Conservation (phyloP, 2,888 invertebrate species). For the Drosophila demipolita region DNA sequence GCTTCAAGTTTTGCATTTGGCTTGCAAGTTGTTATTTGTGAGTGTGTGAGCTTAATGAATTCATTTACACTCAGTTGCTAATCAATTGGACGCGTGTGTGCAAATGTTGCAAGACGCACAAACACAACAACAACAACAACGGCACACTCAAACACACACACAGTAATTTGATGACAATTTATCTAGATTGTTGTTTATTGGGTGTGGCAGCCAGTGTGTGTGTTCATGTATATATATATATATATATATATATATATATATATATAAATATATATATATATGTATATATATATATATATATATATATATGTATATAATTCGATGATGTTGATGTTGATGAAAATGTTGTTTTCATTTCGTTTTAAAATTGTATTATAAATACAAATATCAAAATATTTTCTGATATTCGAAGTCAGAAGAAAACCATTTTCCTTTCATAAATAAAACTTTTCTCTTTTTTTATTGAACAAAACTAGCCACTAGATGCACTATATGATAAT, state of each 20-base stretch:
- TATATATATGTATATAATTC: background rate
- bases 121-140: conserved; percentile 15
- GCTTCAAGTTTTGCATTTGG: conserved; percentile 32
- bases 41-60: conserved; percentile 57
- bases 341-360: background rate
- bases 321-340: too few species aligned
- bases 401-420: background rate
- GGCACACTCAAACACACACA: background rate
- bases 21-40: conserved; percentile 32
- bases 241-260: background rate
- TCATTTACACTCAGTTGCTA: conserved; percentile 73
- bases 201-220: conserved; percentile 32
- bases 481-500: background rate
- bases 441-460: too few species aligned
- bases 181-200: conserved; percentile 22
- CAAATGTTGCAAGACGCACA: conserved; percentile 43
- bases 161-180: conserved; percentile 14
- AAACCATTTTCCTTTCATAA: background rate
- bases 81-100: conserved; percentile 69
- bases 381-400: background rate
- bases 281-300: background rate
- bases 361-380: background rate
- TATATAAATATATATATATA: background rate
- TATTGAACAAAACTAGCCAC: background rate
- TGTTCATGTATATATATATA: background rate